Conservation (phyloP, 2,888 invertebrate species). For the Callimorpha dominula region DNA sequence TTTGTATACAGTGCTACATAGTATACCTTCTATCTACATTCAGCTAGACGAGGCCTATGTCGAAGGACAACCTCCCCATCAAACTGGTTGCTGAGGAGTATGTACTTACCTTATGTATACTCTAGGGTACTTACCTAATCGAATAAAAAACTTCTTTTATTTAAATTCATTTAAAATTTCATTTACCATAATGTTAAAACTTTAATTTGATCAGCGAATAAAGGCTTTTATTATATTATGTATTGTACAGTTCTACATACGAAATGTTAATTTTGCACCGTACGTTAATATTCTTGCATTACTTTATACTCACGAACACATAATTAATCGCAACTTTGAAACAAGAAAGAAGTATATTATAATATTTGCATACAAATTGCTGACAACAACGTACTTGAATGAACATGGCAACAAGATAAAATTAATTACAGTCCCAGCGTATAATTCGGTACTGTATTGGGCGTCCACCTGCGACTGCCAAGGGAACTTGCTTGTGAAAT, state of each 20-base stretch:
- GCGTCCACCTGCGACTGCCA: constrained; percentile 38
- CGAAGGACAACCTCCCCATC: no score
- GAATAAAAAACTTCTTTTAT: no score
- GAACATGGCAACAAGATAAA: constrained; percentile 49
- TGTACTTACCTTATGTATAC: no score
- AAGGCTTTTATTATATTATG: no score
- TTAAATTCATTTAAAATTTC: no score
- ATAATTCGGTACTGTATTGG: constrained; percentile 47
- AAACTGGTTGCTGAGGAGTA: no score
- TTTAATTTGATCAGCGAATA: no score
- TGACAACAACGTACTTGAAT: constrained; percentile 42
- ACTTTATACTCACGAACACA: constrained; percentile 17
- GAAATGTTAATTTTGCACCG: neutral
- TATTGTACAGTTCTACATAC: neutral
- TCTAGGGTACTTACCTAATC: no score
- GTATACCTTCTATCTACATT: no score
- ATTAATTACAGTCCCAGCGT: constrained; percentile 43
- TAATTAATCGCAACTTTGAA: constrained; percentile 33
- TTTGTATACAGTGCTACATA: no score
- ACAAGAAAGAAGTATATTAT: constrained; percentile 34
- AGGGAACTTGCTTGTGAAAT: constrained; percentile 26
- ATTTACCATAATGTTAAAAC: no score
- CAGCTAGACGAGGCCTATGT: no score
- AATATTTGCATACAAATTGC: constrained; percentile 50
- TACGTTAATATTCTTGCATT: constrained; percentile 2